Evolutionary conservation across 2,888 invertebrate species (phyloP).

Genomic region (Tillus elongatus): DNA sequence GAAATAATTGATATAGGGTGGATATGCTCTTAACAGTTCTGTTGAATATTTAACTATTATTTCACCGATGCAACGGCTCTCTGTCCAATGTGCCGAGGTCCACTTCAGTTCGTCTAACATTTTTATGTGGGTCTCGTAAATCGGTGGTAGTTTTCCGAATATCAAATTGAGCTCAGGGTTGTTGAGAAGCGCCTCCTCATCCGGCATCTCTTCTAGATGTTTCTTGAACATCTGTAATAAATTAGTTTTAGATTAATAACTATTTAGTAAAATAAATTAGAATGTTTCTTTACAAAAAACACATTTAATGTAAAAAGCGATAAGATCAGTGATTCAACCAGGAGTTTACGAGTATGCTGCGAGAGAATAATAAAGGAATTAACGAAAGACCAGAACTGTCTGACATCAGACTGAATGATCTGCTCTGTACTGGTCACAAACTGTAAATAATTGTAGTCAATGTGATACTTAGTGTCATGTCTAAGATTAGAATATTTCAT

Average conservation of each 20-base stretch:
- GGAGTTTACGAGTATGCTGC: too few species aligned
- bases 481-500: too few species aligned
- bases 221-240: conserved; percentile 80
- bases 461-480: too few species aligned
- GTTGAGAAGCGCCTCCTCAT: conserved; percentile 73
- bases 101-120: conserved; percentile 59
- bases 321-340: too few species aligned
- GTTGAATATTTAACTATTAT: conserved; percentile 75
- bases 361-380: too few species aligned
- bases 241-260: too few species aligned
- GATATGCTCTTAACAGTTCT: conserved; percentile 88
- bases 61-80: conserved; percentile 64
- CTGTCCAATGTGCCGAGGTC: conserved; percentile 73
- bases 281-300: conserved; percentile 1
- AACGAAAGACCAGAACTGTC: too few species aligned
- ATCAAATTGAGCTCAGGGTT: conserved; percentile 90
- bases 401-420: too few species aligned
- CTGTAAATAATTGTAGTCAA: too few species aligned
- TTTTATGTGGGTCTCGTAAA: conserved; percentile 84
- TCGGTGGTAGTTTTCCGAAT: conserved; percentile 90
- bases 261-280: not conserved
- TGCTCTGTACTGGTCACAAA: too few species aligned
- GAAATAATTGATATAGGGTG: conserved; percentile 96
- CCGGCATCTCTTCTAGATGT: conserved; percentile 79
- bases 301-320: too few species aligned